Evolutionary conservation across 1,140 invertebrate genomes (phyloP), one percentile per base, ranked within the genome.

Genomic region (Babylonia areolata): DNA sequence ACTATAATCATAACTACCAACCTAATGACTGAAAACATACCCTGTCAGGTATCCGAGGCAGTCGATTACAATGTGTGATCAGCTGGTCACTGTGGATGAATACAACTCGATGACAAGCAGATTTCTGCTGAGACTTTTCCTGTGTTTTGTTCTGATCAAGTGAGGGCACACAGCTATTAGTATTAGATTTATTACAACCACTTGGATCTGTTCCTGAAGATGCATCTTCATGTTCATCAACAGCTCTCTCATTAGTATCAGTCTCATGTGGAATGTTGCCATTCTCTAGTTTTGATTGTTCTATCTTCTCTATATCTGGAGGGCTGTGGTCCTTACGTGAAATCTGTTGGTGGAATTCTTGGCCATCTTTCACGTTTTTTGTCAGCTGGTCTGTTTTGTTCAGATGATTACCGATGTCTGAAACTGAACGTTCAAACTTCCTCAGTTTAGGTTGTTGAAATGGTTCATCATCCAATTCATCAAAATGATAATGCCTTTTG

Each of bases 61-160:
- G 89, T 31, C 85, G 75, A 81, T 92, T 88, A 87, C 89, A 88
- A n/a, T 81, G 80, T 11, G 87, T 37, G 35, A 91, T 73, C n/a
- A 90, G 39, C 37, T 91, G 87, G 46, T 88, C 71, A 58, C 88
- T 90, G 73, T 89, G 88, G 28, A 92, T 87, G 86, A 90, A 92
- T 33, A 84, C 80, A 35, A 91, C 89, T 82, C 81, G 3, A 0
- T 35, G 42, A 33, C 46, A 17, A 23, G 1, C 75, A 12, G 23
- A 31, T 37, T 40, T 37, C 20, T 35, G 58, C 28, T 3, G 23
- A 6, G 23, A 28, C n/a, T 35, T 9, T 28, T 73, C 9, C 71
- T 73, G 3, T 33, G 12, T 73, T 35, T 9, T 37, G 35, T 37
- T 73, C 35, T 73, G 71, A 31, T 37, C 71, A 33, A 15, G 71